phyloP scores from a whole-genome alignment of 2,113 vertebrate species.

The Turnix velox region DNA sequence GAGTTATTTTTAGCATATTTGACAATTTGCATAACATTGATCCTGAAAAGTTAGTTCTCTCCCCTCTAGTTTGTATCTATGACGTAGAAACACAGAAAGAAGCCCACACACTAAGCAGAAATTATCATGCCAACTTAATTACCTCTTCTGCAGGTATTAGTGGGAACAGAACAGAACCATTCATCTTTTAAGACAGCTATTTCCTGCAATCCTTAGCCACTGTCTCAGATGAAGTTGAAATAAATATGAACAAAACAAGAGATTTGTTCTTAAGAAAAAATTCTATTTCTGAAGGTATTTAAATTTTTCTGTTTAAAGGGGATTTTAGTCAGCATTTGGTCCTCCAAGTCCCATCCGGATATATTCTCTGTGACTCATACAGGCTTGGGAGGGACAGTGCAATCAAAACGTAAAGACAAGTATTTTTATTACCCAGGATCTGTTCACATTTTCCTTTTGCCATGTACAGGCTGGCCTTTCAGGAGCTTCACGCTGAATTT shows the following conservation, averaged over 20 bases:
- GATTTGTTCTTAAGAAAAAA: not conserved
- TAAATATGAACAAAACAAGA: not conserved
- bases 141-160: not conserved
- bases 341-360: not conserved
- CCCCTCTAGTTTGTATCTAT: not conserved
- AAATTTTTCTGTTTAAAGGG: not conserved
- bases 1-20: not conserved
- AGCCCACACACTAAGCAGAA: slow-evolving; percentile 14
- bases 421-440: not conserved
- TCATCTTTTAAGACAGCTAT: not conserved
- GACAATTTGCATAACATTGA: not conserved
- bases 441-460: not conserved
- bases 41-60: not conserved
- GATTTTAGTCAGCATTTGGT: not conserved
- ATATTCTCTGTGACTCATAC: fast-evolving
- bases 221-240: not conserved
- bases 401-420: not conserved
- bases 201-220: not conserved
- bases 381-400: not conserved
- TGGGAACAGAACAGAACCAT: not conserved
- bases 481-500: fast-evolving
- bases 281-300: not conserved
- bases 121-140: not conserved
- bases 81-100: not conserved
- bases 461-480: not conserved